phyloP scores from a whole-genome alignment of 1,140 invertebrate genomes.

The Oedothorax gibbosus region DNA sequence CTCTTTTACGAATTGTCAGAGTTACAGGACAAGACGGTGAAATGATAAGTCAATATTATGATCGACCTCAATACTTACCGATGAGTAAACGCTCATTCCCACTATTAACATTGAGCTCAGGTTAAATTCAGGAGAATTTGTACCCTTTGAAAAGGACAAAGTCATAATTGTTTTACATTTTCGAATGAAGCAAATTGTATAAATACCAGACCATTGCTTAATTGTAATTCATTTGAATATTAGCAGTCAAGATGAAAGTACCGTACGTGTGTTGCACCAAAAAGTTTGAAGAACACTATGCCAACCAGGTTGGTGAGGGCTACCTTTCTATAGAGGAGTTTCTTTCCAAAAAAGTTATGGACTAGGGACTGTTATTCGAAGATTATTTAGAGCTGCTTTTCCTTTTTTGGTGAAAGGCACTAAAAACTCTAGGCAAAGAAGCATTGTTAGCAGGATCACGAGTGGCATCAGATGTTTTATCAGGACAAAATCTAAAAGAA shows the following conservation, averaged over 20 bases:
- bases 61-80: too few species aligned
- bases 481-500: background rate
- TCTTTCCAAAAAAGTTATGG: background rate
- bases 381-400: background rate
- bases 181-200: background rate
- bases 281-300: background rate
- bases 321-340: background rate
- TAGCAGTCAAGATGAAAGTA: background rate
- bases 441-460: background rate
- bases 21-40: too few species aligned
- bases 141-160: background rate
- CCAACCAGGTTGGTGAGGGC: background rate
- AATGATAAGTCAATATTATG: too few species aligned
- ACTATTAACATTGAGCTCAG: background rate
- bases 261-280: background rate
- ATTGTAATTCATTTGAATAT: background rate
- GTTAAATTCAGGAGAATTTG: background rate
- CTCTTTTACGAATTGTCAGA: too few species aligned
- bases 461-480: background rate
- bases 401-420: constrained; percentile 2
- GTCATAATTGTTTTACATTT: background rate
- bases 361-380: background rate
- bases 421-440: background rate
- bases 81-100: background rate
- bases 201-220: background rate